Evolutionary conservation across 2,888 invertebrate species (phyloP).

Genomic region (Scaptomyza tumidula): DNA sequence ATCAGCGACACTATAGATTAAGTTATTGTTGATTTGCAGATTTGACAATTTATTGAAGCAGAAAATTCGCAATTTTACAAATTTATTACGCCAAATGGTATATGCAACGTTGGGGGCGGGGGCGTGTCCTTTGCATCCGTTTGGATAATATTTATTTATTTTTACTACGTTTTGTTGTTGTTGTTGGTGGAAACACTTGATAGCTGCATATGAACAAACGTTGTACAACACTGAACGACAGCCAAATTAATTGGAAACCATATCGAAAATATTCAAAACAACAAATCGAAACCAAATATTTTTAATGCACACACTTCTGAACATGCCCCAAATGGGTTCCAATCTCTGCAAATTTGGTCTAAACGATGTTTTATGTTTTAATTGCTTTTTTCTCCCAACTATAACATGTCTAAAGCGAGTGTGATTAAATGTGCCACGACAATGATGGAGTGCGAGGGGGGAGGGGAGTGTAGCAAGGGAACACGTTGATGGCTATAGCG

Average conservation of each 20-base stretch:
- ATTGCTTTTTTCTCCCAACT: constrained; percentile 70
- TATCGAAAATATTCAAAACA: constrained; percentile 32
- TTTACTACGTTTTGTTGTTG: constrained; percentile 10
- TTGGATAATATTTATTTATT: constrained; percentile 26
- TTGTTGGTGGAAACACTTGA: constrained; percentile 34
- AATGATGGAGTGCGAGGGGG: no score
- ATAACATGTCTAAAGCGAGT: constrained; percentile 75
- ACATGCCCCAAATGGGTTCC: background rate
- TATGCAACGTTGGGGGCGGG: background rate
- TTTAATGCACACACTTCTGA: background rate
- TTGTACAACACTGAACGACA: constrained; percentile 51
- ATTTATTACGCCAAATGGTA: constrained; percentile 58
- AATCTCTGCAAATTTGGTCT: constrained; percentile 39
- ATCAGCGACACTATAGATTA: constrained; percentile 43
- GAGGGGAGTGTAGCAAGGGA: background rate
- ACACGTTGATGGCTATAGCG: no score
- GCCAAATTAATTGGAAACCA: constrained; percentile 62
- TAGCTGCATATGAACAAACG: constrained; percentile 41
- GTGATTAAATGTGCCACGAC: constrained; percentile 55
- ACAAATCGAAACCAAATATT: constrained; percentile 17
- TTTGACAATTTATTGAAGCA: constrained; percentile 70
- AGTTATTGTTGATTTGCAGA: constrained; percentile 69
- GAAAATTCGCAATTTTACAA: constrained; percentile 70
- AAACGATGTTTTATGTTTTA: constrained; percentile 45
- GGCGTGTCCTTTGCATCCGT: constrained; percentile 20